Conservation (phyloP, 2,797 vertebrate genomes). For the Sebastes itinus region DNA sequence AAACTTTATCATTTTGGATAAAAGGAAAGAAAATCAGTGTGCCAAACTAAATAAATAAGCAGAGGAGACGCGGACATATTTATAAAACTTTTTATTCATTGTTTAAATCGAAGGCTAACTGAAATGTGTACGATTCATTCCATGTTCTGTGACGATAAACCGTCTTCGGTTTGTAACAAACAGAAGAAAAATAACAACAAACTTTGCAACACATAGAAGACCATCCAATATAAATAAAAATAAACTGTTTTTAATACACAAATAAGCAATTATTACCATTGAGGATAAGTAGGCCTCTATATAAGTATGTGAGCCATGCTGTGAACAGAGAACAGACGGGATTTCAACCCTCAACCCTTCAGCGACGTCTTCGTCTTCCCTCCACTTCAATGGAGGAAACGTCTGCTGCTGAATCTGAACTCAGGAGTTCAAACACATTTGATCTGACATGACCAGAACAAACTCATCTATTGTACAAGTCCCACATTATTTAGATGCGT, state of each 20-base stretch:
- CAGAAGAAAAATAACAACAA: conserved; percentile 62
- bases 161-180: conserved; percentile 65
- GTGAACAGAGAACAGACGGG: conserved; percentile 31
- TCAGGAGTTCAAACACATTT: not conserved
- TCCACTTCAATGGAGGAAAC: not conserved
- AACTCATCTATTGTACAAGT: conserved; percentile 36
- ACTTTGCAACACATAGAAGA: conserved; percentile 65
- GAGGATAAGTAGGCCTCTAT: conserved; percentile 70
- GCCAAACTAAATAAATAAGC: not conserved
- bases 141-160: conserved; percentile 67
- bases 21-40: not conserved
- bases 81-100: conserved; percentile 77
- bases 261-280: conserved; percentile 63
- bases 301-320: conserved; percentile 64
- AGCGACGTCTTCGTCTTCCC: not conserved
- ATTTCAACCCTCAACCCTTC: not conserved
- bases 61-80: conserved; percentile 16
- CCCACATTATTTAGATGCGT: conserved; percentile 31
- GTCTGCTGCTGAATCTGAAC: not conserved
- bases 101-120: conserved; percentile 74
- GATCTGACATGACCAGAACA: conserved; percentile 5
- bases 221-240: conserved; percentile 79
- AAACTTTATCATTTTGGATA: not conserved
- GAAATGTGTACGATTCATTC: conserved; percentile 80
- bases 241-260: conserved; percentile 65